Conservation (phyloP, 2,113 vertebrate species). For the Gnathonemus longibarbis region DNA sequence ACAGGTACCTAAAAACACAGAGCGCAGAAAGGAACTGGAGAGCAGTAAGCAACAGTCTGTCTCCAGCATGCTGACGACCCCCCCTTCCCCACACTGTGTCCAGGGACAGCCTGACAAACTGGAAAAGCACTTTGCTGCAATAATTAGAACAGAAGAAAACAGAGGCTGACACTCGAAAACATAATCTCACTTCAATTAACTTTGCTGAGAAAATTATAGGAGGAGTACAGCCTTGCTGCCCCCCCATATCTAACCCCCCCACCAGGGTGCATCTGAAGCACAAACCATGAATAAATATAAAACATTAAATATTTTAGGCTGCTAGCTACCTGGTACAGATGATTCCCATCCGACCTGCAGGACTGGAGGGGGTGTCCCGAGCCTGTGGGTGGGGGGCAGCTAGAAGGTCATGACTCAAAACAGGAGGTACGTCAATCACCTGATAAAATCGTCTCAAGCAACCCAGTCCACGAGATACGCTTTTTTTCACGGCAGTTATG, state of each 20-base stretch:
- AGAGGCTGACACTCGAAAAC: not conserved
- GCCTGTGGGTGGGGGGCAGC: too few species aligned
- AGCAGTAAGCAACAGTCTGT: not conserved
- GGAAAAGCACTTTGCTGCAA: not conserved
- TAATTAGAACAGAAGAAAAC: not conserved
- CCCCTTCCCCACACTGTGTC: not conserved
- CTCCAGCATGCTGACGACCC: not conserved
- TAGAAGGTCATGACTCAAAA: not conserved
- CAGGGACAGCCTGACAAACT: not conserved
- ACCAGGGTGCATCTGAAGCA: not conserved
- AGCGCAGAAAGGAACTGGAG: too few species aligned
- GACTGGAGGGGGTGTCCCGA: not conserved
- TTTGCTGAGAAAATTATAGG: not conserved
- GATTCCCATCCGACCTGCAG: not conserved
- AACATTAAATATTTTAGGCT: not conserved
- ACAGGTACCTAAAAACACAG: not conserved
- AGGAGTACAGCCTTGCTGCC: not conserved
- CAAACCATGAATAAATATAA: conserved; percentile 12
- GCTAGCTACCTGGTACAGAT: not conserved
- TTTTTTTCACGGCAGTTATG: not conserved
- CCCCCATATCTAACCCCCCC: not conserved
- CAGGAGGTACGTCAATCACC: not conserved
- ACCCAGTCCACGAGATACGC: not conserved
- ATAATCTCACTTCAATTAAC: conserved; percentile 12
- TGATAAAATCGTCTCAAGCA: not conserved